Base-by-base conservation (phyloP, 1,140 invertebrate species). In the Tachypleus tridentatus region DNA sequence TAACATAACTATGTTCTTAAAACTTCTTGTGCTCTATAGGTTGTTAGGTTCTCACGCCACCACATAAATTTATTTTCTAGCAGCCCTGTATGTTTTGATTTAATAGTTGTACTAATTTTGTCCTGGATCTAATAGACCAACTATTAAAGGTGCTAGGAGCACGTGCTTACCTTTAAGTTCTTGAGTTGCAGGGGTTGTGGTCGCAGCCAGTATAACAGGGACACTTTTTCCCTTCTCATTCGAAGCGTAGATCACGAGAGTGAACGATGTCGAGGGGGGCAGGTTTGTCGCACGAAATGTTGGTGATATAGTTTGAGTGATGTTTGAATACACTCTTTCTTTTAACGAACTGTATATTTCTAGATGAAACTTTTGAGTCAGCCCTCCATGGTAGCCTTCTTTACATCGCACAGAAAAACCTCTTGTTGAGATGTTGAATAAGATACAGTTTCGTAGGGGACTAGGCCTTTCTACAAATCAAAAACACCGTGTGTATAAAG, bases 321-420 rank as follows among this genome's bases (percentile, higher is more conserved):
- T 49, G 50, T 69, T 69, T 6, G 53, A 51, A 9, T 64, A 56
- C 47, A 69, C 51, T 47, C 49, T 51, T 58, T 73, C 78, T n/a
- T 81, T 73, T 60, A 79, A 75, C 63, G 82, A 78, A 73, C 87
- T 86, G 66, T 85, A 82, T 57, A 89, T 86, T 77, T 91, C 88
- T 60, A 91, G 77, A 59, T 89, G 78, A 76, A 93, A 93, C 73
- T 85, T 84, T 75, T 92, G 89, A 11, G 85, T 81, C 49, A 90
- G 80, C 4, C 89, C 89, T 7, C 89, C 89, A 71, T 90, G 86
- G 71, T 85, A 84, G 11, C 88, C 88, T 0, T 87, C 83, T 57
- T 82, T 77, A 75, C 89, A 91, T 63, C 82, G 83, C 60, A 91
- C 86, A 74, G 85, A 83, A 60, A 90, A 80, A 75, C 69, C 70